phyloP scores from a whole-genome alignment of 2,113 vertebrate species.

The Probosciger aterrimus region DNA sequence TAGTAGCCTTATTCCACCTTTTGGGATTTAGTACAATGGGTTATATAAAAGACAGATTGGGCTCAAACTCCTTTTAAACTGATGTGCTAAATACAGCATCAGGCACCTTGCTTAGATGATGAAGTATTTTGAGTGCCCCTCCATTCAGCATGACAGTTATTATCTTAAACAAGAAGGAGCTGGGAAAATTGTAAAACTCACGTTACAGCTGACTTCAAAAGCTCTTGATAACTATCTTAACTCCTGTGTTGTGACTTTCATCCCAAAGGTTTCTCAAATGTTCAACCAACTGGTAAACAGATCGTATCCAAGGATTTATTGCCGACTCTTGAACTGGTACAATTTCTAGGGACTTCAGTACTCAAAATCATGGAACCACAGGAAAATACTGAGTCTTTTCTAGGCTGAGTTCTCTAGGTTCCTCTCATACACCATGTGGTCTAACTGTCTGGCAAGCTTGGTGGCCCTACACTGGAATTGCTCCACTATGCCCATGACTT shows the following conservation, averaged over 20 bases:
- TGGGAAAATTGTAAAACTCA: neutral
- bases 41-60: constrained; percentile 48
- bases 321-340: neutral
- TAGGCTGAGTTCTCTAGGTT: neutral
- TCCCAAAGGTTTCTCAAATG: neutral
- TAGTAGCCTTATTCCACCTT: constrained; percentile 64
- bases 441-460: neutral
- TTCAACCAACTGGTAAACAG: neutral
- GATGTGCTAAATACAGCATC: constrained; percentile 22
- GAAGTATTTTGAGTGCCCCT: constrained; percentile 51
- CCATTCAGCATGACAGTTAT: constrained; percentile 11
- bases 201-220: neutral
- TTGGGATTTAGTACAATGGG: constrained; percentile 45
- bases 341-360: neutral
- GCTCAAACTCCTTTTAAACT: constrained; percentile 36
- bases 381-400: neutral
- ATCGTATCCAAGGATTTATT: neutral
- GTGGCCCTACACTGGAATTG: neutral
- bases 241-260: neutral
- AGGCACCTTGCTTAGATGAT: constrained; percentile 27
- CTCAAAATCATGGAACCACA: neutral
- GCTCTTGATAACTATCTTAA: neutral
- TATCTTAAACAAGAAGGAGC: constrained; percentile 26
- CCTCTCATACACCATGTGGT: accelerated
- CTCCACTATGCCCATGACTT: neutral